These are phyloP conservation scores for Elysia chlorotica DNA, from an alignment of 1,140 invertebrate species.

Conservation along the genomic window DNA sequence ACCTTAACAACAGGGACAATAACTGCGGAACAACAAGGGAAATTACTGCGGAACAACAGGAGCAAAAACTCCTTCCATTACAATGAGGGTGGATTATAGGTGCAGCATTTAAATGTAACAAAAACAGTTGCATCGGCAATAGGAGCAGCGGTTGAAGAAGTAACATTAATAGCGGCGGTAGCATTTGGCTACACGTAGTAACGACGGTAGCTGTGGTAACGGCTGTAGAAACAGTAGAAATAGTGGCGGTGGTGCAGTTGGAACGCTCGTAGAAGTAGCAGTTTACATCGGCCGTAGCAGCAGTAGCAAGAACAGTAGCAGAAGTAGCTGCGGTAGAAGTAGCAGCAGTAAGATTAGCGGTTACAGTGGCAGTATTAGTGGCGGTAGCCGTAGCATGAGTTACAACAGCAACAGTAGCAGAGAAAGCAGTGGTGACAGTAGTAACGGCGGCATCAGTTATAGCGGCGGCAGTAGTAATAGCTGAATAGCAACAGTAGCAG, in stretches of 20 bases:
- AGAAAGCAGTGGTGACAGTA: background rate
- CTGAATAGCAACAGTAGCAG: background rate
- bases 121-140: background rate
- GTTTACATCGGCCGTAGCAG: background rate
- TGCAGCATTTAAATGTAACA: too few species aligned
- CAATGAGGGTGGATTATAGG: too few species aligned
- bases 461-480: background rate
- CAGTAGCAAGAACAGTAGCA: background rate
- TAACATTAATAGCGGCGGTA: background rate
- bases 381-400: background rate
- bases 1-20: too few species aligned
- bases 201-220: background rate
- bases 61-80: too few species aligned
- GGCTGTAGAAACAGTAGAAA: background rate
- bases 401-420: background rate
- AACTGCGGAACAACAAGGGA: too few species aligned
- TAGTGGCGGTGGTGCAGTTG: slow-evolving; percentile 2
- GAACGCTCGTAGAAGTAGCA: background rate
- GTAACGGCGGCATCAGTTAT: background rate
- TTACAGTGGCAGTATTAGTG: background rate
- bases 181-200: background rate
- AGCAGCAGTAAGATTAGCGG: background rate
- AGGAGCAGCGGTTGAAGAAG: background rate
- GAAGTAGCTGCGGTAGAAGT: background rate
- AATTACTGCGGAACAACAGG: too few species aligned